Base-by-base conservation (phyloP, 2,888 invertebrate genomes). In the Liodrosophila aerea region DNA sequence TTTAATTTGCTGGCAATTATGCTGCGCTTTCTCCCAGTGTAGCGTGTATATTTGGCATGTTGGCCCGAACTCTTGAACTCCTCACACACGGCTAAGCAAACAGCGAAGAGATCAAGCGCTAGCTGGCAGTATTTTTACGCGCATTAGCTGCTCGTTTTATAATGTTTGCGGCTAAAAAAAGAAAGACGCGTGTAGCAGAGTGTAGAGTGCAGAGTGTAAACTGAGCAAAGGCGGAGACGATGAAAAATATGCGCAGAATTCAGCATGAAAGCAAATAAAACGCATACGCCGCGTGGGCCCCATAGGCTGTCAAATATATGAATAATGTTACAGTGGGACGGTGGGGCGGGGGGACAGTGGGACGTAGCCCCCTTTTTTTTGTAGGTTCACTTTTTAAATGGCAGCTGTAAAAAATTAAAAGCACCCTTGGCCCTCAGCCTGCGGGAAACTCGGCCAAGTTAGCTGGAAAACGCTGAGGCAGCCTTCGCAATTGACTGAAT, bases 291-390 rank as follows among this genome's bases (percentile, higher is more conserved):
- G 59, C 65, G 76, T 85, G 64, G 83, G 69, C 41, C 64, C 43
- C 53, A 64, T 40, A 51, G 65, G 56, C 75, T 82, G 85, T 85
- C 78, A 78, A 78, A 86, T 80, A 80, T 75, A 86, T 78, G 77
- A 78, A 65, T 81, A 78, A 78, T 86, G 54, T 39, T 16, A 8
- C 18, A 9, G 5, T 13, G 29, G 27, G 16, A n/a, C 29, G 37
- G 30, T 13, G 15, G 22, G 13, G 13, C 7, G 62, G 40, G 45
- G 18, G 27, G 36, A 31, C 36, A 54, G 22, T 2, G 33, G 51
- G 8, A 2, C 30, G 40, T 16, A 41, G 13, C 64, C 47, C 37
- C 33, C 29, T 22, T 37, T 13, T 40, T 29, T 8, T 11, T 1
- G 22, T 9, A 8, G 33, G 27, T 29, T 57, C 36, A 9, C 43